phyloP scores from a whole-genome alignment of 2,797 vertebrate species.

The Falco biarmicus region DNA sequence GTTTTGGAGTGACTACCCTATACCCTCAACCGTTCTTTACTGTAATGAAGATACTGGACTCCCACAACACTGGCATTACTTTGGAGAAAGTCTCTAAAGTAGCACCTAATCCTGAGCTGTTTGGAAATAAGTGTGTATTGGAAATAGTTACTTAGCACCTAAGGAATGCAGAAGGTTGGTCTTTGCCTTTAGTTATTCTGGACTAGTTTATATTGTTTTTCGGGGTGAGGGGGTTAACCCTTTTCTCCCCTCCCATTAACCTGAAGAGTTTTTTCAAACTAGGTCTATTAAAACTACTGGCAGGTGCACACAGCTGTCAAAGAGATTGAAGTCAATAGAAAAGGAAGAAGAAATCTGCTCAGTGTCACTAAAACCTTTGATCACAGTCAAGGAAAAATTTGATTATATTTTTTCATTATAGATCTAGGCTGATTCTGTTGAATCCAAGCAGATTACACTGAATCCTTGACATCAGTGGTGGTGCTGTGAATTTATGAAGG shows the following conservation, averaged over 20 bases:
- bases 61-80: background rate
- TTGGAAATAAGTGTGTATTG: background rate
- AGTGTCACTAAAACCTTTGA: background rate
- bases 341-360: background rate
- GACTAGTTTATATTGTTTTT: background rate
- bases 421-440: background rate
- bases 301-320: background rate
- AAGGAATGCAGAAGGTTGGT: background rate
- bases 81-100: constrained; percentile 6
- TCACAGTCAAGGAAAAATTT: background rate
- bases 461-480: background rate
- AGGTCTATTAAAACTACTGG: background rate
- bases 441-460: background rate
- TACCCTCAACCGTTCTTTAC: background rate
- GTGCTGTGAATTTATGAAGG: background rate
- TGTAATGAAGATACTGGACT: background rate
- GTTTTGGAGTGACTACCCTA: background rate
- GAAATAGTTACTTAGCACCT: background rate
- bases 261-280: background rate
- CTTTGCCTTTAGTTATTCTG: background rate
- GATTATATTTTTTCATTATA: background rate
- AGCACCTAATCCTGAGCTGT: background rate
- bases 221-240: too few relatives aligned
- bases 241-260: accelerated
- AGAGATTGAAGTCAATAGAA: background rate